Evolutionary conservation across 2,888 invertebrate genomes (phyloP), one percentile per base, ranked within the genome.

Genomic region (Acanthosoma haemorrhoidale): DNA sequence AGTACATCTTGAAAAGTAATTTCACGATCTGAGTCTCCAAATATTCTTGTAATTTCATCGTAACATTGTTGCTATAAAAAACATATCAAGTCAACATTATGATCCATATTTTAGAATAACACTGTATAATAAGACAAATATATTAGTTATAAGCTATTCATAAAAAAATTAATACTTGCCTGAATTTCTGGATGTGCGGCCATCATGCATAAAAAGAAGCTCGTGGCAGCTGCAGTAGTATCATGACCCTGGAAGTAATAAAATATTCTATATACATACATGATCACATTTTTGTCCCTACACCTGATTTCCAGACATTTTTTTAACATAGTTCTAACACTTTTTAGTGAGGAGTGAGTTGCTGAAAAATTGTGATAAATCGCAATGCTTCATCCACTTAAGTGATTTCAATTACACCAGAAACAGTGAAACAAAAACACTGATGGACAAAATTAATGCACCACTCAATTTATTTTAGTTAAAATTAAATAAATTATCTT

Each of bases 141-240:
- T 18, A 57, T 41, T 41, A 2, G 16, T 58, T 31, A 16, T 36
- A 15, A 31, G 25, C 6, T 59, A 59, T 4, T 21, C 15, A 8
- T 15, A 34, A 3, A 59, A 11, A 9, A 36, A 36, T 13, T 36
- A 15, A 29, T 58, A 31, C 25, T 58, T 72, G 80, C 80, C 80
- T 91, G 91, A 75, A 90, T 85, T 70, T 89, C 82, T 77, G 87
- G 87, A 79, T 90, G 88, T 71, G 87, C 83, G 70, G 90, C 91
- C 84, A 92, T 86, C 76, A 90, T 79, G 39, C 88, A 90, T n/a
- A 91, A 81, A 78, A 89, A 88, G 82, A 91, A 91, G 77, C 91
- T 91, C 75, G 89, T 90, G 11, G 88, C 91, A 29, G 91, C 89
- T 3, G 91, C 90, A 2, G 91, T 91, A 2, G 91, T 92, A 76